These are phyloP conservation scores for Pipa parva DNA, from an alignment of 2,113 vertebrate genomes.

Conservation along the genomic window DNA sequence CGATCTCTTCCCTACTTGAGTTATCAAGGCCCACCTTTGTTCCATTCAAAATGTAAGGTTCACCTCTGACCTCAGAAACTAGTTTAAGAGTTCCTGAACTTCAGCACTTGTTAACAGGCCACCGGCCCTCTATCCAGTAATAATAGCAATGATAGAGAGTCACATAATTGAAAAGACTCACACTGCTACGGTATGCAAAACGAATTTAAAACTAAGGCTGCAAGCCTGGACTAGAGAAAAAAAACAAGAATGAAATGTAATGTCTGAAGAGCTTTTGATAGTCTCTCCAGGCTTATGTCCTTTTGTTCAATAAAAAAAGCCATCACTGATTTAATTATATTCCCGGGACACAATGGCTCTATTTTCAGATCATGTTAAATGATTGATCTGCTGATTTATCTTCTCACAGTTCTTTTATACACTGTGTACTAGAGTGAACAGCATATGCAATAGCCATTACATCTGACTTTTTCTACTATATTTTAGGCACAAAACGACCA, in stretches of 20 bases:
- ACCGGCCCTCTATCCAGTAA: constrained; percentile 72
- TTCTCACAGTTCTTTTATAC: constrained; percentile 66
- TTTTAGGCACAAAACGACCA: constrained; percentile 65
- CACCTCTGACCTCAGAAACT: constrained; percentile 80
- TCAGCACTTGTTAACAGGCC: constrained; percentile 84
- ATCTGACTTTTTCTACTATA: constrained; percentile 59
- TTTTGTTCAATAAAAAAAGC: constrained; percentile 52
- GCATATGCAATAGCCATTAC: not conserved
- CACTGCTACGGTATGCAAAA: constrained; percentile 65
- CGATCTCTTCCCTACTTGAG: constrained; percentile 45
- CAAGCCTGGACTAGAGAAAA: constrained; percentile 36
- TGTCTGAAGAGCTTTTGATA: constrained; percentile 57
- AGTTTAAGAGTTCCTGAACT: constrained; percentile 80
- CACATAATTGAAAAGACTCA: constrained; percentile 71
- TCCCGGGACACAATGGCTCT: constrained; percentile 56
- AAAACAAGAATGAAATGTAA: constrained; percentile 45
- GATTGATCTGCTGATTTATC: constrained; percentile 73
- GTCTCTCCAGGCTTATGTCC: constrained; percentile 54
- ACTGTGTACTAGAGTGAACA: constrained; percentile 49
- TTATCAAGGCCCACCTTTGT: constrained; percentile 76
- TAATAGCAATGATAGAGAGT: constrained; percentile 70
- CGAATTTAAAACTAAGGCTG: constrained; percentile 60
- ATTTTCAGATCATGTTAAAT: constrained; percentile 62
- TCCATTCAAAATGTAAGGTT: constrained; percentile 74
- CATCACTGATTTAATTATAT: constrained; percentile 63